Evolutionary conservation across 2,797 vertebrate species (phyloP).

Genomic region (Salmo trutta): DNA sequence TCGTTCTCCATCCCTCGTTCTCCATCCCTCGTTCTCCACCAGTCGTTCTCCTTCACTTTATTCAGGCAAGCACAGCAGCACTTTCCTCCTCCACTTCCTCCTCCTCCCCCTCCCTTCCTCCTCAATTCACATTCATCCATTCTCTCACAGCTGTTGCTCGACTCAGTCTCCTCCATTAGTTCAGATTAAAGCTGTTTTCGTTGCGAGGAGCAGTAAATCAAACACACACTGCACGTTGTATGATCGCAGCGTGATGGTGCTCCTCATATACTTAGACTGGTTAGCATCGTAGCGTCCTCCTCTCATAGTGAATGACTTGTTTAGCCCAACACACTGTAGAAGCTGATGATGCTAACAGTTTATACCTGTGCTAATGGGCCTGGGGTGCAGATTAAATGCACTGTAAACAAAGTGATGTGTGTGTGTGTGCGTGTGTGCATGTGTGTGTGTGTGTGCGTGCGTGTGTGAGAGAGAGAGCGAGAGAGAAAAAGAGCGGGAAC

Average conservation of each 20-base stretch:
- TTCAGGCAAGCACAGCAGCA: not conserved
- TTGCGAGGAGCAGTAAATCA: conserved; percentile 35
- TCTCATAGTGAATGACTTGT: conserved; percentile 27
- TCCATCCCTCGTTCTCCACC: too few relatives aligned
- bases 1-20: too few relatives aligned
- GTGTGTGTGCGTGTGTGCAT: not conserved
- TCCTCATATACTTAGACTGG: not conserved
- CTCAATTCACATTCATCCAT: conserved; percentile 35
- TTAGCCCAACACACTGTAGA: conserved; percentile 43
- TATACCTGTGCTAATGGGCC: conserved; percentile 42
- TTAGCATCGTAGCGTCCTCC: conserved; percentile 33
- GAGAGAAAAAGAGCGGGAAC: not conserved
- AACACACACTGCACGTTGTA: conserved; percentile 33
- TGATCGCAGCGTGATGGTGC: conserved; percentile 37
- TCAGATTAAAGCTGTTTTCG: conserved; percentile 50
- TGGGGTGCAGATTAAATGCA: conserved; percentile 36
- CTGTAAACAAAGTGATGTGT: not conserved
- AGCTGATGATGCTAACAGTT: conserved; percentile 30
- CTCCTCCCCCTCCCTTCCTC: not conserved
- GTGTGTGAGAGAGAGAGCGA: not conserved
- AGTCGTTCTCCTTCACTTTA: too few relatives aligned
- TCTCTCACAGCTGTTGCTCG: conserved; percentile 46
- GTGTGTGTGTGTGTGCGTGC: conserved; percentile 8
- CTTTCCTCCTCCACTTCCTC: not conserved
- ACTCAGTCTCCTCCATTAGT: conserved; percentile 52